A percentile compares a stretch with the other conserved stretches of the same genome.
phyloP scores from a whole-genome alignment of 2,113 vertebrate species.

The Grantiella picta region DNA sequence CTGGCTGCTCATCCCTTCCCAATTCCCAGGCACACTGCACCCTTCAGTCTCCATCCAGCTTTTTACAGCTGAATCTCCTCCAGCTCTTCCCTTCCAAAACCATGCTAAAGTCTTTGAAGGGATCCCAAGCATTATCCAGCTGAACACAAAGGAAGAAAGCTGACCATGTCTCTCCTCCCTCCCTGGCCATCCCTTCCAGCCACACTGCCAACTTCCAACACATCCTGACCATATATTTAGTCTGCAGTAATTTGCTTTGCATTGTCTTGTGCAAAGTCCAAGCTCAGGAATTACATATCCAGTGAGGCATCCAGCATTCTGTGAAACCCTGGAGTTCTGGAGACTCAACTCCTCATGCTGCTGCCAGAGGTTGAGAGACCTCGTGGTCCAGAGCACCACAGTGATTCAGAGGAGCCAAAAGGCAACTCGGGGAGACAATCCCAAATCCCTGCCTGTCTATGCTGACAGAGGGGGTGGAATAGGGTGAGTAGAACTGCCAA shows the following conservation, averaged over 20 bases:
- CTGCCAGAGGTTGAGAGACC: neutral
- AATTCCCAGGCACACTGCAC: neutral
- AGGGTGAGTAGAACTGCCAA: neutral
- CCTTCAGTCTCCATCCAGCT: neutral
- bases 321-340: neutral
- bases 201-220: constrained; percentile 12
- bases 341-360: neutral
- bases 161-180: neutral
- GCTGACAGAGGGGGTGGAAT: fast-evolving
- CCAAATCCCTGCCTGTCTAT: neutral
- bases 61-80: neutral
- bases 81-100: neutral
- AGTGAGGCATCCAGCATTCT: neutral
- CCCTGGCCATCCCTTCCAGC: constrained; percentile 16
- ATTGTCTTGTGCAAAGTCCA: neutral
- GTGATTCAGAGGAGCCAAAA: neutral
- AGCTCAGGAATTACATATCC: neutral
- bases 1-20: neutral
- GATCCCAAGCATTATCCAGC: neutral
- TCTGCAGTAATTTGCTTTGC: constrained; percentile 30
- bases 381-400: neutral
- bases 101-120: neutral
- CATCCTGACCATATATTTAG: constrained; percentile 41
- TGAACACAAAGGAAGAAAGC: neutral
- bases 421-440: neutral